Evolutionary conservation across 2,797 vertebrate species (phyloP), one percentile per base, ranked within the genome.

Genomic region (Poeciliopsis presidionis): DNA sequence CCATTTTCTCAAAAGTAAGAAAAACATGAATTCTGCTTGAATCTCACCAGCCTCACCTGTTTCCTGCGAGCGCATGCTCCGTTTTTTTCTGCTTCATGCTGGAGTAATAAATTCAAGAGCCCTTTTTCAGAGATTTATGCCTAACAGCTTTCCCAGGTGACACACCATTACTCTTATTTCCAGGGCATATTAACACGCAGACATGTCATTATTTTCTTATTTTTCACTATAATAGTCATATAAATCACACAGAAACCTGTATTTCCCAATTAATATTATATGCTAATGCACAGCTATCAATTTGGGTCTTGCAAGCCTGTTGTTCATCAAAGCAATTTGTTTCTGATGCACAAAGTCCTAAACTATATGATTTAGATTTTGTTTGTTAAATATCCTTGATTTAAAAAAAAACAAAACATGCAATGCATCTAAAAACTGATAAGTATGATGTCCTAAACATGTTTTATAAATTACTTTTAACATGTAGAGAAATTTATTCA

Each of bases 31-130:
- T 89, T 91, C 88, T 90, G 83, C 86, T 90, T 88, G 81, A 91
- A 87, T 91, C 90, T 90, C 85, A 89, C 82, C 84, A 88, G 84
- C 86, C 82, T 79, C 92, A 93, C 91, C 92, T 93, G 92, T 91
- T 94, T 93, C 92, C 90, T 92, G 89, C 84, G 82, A 74, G 69
- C 81, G 12, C 82, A 91, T 81, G 83, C 80, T 80, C 75, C 53
- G 46, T 33, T 46, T 79, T 57, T 83, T 77, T 84, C 75, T 87
- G 78, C 79, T 74, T 85, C 83, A 71, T 72, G 78, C 63, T 61
- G 57, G 75, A 74, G 91, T 82, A 85, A 94, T 94, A 94, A 93
- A 94, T 93, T 88, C 55, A 88, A 85, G 81, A 77, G 79, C 65
- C 82, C 46, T 79, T 89, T 90, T 84, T 88, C 76, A 80, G 82